Base-by-base conservation (phyloP, 2,113 vertebrate genomes). In the Dromaius novaehollandiae region DNA sequence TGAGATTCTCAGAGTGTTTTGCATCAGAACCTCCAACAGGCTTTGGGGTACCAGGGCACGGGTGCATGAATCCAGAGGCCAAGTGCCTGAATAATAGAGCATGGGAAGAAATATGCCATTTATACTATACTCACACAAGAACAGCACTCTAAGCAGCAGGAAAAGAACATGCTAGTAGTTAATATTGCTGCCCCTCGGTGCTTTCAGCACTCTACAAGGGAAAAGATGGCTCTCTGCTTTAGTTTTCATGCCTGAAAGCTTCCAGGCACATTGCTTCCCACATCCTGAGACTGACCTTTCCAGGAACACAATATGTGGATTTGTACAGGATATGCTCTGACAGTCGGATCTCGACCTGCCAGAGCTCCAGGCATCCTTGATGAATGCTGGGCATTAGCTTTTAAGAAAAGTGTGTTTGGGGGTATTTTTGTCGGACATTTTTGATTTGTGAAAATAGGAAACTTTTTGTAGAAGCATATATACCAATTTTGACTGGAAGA, bases 291-390 rank as follows among this genome's bases (percentile, higher is more conserved):
- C 71, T 56, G 70, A 53, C 18, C 44, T 15, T 78, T 56, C 65
- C 76, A 84, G 55, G 77, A 65, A 56, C 0, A 0, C 36, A 24
- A 24, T 34, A 40, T 70, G 26, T 44, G 34, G 6, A 0, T 24
- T 11, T 1, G 2, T 1, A 1, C 51, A 21, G 22, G 25, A 11
- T 11, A 7, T 30, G 46, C 46, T 51, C 69, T 22, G 25, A 53
- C 19, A 58, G 38, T 19, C 34, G 16, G 51, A 66, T 32, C 19
- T 55, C 1, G 0, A 7, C 26, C 77, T 22, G 53, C 34, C 32
- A 61, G 36, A 86, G 61, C 81, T 77, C 66, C 51, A 42, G 70
- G 64, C 63, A 87, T 32, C 66, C 56, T 36, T 60, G 17, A 63
- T 44, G 44, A 79, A 6, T 89, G 26, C 22, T 21, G 26, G 18